These are phyloP conservation scores for Trachurus trachurus DNA, from an alignment of 2,797 vertebrate genomes.

Conservation along the genomic window DNA sequence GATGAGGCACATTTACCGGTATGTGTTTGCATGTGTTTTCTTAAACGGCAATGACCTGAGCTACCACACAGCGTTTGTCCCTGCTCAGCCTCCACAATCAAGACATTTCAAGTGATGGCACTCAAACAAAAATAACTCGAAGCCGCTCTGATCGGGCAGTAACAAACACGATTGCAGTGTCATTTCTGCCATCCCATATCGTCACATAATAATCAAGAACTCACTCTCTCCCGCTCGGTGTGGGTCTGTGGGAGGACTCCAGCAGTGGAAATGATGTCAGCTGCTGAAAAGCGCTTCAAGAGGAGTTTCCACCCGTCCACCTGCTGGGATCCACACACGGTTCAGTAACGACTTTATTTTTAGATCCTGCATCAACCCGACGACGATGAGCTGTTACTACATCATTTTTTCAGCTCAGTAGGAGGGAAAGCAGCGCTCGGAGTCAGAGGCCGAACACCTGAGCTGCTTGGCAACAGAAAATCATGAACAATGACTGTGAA, in stretches of 20 bases:
- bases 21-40: too few species aligned
- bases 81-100: too few species aligned
- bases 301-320: constrained; percentile 45
- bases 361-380: constrained; percentile 27
- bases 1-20: too few species aligned
- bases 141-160: not conserved
- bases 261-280: constrained; percentile 42
- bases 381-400: constrained; percentile 59
- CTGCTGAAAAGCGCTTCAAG: constrained; percentile 39
- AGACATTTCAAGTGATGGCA: too few species aligned
- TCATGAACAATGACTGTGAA: too few species aligned
- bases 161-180: not conserved
- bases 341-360: constrained; percentile 29
- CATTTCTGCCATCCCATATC: not conserved
- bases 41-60: too few species aligned
- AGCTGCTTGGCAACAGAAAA: too few species aligned
- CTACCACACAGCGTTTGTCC: too few species aligned
- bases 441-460: too few species aligned
- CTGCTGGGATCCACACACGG: constrained; percentile 42
- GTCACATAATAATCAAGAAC: not conserved
- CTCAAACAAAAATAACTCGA: not conserved
- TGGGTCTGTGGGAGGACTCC: constrained; percentile 31
- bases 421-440: constrained; percentile 6
- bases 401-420: constrained; percentile 11
- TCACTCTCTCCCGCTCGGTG: not conserved